Percentiles rank a stretch among this genome's conserved stretches.
phyloP scores from a whole-genome alignment of 2,888 invertebrate species.

The Idaea straminata region DNA sequence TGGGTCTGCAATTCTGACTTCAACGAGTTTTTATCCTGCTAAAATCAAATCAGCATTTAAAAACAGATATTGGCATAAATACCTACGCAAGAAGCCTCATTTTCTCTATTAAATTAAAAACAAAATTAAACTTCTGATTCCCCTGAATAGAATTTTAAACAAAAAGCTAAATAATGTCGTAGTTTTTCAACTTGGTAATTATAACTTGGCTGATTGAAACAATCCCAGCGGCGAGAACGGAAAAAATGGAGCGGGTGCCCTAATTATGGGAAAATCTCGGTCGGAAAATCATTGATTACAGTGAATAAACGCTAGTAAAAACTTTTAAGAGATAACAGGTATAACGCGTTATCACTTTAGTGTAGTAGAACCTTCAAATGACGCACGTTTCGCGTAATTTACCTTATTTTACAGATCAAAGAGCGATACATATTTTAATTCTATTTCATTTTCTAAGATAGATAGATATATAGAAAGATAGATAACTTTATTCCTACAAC shows the following conservation, averaged over 20 bases:
- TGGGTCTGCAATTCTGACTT: too few relatives aligned
- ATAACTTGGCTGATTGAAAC: conserved; percentile 5
- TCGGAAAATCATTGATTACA: conserved; percentile 6
- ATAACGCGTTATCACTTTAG: neutral
- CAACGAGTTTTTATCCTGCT: too few relatives aligned
- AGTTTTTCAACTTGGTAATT: conserved; percentile 3
- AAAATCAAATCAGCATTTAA: too few relatives aligned
- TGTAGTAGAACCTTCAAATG: too few relatives aligned
- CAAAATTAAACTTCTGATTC: neutral
- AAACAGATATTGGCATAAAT: too few relatives aligned
- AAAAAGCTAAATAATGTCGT: neutral
- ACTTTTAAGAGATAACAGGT: neutral
- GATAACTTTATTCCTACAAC: too few relatives aligned
- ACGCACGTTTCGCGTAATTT: too few relatives aligned
- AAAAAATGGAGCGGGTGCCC: conserved; percentile 7
- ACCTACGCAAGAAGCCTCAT: neutral
- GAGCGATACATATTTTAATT: too few relatives aligned
- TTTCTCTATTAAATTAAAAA: neutral
- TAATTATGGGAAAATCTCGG: conserved; percentile 14
- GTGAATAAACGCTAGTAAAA: neutral
- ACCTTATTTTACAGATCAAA: too few relatives aligned
- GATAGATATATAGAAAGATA: too few relatives aligned
- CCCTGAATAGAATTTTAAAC: neutral
- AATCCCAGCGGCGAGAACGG: conserved; percentile 2
- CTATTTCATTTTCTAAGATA: too few relatives aligned